Evolutionary conservation across 1,140 invertebrate species (phyloP), one percentile per base, ranked within the genome.

Genomic region (Popillia japonica): DNA sequence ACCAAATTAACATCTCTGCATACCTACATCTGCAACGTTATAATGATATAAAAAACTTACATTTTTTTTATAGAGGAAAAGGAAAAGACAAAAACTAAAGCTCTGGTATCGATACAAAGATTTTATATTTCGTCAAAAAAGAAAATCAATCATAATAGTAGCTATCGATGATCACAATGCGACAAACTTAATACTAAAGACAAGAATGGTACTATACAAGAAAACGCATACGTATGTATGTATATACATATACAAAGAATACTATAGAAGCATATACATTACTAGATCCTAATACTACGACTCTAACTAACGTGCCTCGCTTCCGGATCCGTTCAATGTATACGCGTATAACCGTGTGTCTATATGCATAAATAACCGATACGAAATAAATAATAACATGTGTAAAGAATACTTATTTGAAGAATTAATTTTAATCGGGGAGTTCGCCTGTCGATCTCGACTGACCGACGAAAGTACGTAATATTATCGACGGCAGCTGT

Each of bases 181-280:
- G 81, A 81, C 82, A 83, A 81, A 78, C 81, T 80, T 80, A 81
- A 78, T 83, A 83, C 82, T 83, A 83, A 79, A 81, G n/a, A n/a
- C n/a, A n/a, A n/a, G 78, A 81, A 75, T 55, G 77, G 78, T 75
- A 64, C 42, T 78, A 78, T 61, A 75, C 48, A 78, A 34, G 20
- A 64, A 77, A 34, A 77, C 17, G 64, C 17, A 68, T 34, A 77
- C 11, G 23, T 64, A n/a, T n/a, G n/a, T n/a, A n/a, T n/a, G n/a
- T n/a, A 77, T 23, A 40, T 40, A 9, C 40, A 27, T 61, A 61
- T 61, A 77, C 59, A 61, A 61, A 77, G n/a, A 59, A 76, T 76
- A 48, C 41, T 76, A 23, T 27, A 76, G 22, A 48, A n/a, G n/a
- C 44, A 44, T 76, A 41, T 42, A 44, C 23, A 55, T 55, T 17